phyloP scores from a whole-genome alignment of 2,113 vertebrate species.

The Mirza zaza region DNA sequence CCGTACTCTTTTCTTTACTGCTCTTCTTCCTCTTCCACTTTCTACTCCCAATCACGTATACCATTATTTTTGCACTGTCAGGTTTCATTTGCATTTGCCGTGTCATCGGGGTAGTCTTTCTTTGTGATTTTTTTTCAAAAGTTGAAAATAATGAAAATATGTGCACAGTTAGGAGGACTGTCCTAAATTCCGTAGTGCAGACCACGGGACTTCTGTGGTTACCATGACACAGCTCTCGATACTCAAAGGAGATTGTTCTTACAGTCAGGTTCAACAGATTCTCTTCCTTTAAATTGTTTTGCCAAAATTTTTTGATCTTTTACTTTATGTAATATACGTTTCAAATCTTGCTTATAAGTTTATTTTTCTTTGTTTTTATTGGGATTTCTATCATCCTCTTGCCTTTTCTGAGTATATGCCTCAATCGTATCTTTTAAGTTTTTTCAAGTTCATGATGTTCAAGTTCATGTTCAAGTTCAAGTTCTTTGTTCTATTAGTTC shows the following conservation, averaged over 20 bases:
- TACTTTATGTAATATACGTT: not conserved
- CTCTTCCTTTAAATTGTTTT: not conserved
- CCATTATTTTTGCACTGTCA: not conserved
- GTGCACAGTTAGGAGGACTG: not conserved
- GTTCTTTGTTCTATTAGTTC: not conserved
- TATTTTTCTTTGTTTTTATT: not conserved
- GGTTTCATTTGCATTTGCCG: not conserved
- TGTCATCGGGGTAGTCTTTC: not conserved
- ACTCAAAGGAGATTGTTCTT: not conserved
- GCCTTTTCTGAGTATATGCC: not conserved
- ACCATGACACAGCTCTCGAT: not conserved
- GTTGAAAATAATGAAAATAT: constrained; percentile 28
- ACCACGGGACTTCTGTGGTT: not conserved
- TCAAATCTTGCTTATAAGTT: not conserved
- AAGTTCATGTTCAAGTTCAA: too few relatives aligned
- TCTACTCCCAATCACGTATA: not conserved
- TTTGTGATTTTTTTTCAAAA: constrained; percentile 48
- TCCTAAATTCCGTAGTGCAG: not conserved
- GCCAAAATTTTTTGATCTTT: not conserved
- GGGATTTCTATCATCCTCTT: not conserved
- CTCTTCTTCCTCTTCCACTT: not conserved
- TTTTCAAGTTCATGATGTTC: not conserved
- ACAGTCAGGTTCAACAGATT: not conserved
- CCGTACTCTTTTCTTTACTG: not conserved
- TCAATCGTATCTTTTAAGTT: not conserved